Evolutionary conservation across 2,888 invertebrate species (phyloP).

Genomic region (Platycnemis pennipes): DNA sequence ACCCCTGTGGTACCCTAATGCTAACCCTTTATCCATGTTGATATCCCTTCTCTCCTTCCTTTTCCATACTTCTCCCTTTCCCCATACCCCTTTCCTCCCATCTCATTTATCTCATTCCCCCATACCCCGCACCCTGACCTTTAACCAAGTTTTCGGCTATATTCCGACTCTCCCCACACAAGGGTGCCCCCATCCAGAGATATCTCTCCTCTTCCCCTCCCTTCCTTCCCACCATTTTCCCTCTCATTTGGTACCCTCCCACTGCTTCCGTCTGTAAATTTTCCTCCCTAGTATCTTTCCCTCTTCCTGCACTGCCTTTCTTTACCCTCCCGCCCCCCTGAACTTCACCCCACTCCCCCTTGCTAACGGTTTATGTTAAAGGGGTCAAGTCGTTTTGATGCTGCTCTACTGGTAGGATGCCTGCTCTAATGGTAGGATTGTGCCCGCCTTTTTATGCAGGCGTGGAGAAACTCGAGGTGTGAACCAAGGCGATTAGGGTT

Average conservation of each 20-base stretch:
- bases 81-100: neutral
- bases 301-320: neutral
- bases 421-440: no score
- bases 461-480: no score
- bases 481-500: no score
- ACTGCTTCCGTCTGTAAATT: neutral
- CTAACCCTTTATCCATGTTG: no score
- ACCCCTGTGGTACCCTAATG: neutral
- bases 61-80: neutral
- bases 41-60: neutral
- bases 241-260: neutral
- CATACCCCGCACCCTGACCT: neutral
- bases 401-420: no score
- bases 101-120: neutral
- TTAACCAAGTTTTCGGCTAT: neutral
- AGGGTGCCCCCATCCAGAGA: neutral
- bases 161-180: neutral
- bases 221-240: neutral
- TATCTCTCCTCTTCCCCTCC: neutral
- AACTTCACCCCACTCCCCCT: neutral
- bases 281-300: neutral
- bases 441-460: no score
- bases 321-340: neutral
- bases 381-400: neutral
- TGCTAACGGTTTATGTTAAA: neutral